A percentile compares a stretch with the other conserved stretches of the same genome.
phyloP scores from a whole-genome alignment of 2,797 vertebrate genomes.

The Cynopterus sphinx region DNA sequence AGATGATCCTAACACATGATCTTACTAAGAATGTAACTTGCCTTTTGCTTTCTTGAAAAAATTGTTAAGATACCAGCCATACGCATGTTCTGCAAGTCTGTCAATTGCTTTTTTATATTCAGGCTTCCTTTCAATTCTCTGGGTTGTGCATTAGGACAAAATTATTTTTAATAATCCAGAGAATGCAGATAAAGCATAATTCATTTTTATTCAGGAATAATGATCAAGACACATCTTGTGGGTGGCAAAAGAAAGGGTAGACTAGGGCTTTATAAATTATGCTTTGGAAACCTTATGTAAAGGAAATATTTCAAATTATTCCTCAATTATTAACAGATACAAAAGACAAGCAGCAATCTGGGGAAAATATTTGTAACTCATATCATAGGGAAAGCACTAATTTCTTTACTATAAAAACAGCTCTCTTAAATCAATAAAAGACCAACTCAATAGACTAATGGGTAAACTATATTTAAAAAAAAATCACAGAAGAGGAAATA shows the following conservation, averaged over 20 bases:
- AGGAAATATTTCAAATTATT: not conserved
- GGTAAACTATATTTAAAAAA: not conserved
- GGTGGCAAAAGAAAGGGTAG: not conserved
- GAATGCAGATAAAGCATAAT: not conserved
- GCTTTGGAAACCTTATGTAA: constrained; percentile 1
- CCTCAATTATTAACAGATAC: not conserved
- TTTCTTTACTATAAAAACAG: constrained; percentile 3
- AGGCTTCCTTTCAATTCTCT: constrained; percentile 2
- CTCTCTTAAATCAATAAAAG: not conserved
- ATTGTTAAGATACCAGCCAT: not conserved
- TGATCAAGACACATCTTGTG: not conserved
- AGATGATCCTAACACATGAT: not conserved
- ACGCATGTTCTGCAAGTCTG: not conserved
- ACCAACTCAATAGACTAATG: not conserved
- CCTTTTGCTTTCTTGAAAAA: constrained; percentile 20
- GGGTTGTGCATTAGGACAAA: not conserved
- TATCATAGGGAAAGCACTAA: not conserved
- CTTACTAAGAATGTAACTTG: not conserved
- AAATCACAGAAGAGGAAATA: not conserved
- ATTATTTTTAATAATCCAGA: constrained; percentile 41
- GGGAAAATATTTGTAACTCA: not conserved
- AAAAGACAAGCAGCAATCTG: not conserved
- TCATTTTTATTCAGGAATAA: constrained; percentile 15
- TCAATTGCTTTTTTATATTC: not conserved
- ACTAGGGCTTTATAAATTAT: not conserved